A percentile compares a stretch with the other conserved stretches of the same genome.
phyloP scores from a whole-genome alignment of 2,797 vertebrate species.

The Pseudochaenichthys georgianus region DNA sequence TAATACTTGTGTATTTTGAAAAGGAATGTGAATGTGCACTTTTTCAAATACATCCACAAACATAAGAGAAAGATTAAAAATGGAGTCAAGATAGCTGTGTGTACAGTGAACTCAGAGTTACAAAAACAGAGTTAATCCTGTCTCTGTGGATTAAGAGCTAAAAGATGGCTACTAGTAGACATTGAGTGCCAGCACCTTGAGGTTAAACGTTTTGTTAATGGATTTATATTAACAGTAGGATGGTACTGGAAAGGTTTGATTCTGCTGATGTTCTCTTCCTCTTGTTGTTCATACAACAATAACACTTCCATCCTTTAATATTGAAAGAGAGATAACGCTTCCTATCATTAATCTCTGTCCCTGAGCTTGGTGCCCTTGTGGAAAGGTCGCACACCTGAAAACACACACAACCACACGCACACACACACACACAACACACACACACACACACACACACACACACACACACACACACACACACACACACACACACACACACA shows the following conservation, averaged over 20 bases:
- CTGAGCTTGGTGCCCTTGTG: slow-evolving; percentile 61
- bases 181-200: slow-evolving; percentile 42
- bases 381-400: slow-evolving; percentile 33
- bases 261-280: neutral
- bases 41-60: neutral
- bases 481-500: slow-evolving; percentile 1
- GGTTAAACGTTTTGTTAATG: slow-evolving; percentile 46
- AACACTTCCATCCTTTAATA: slow-evolving; percentile 57
- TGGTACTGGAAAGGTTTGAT: slow-evolving; percentile 9
- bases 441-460: neutral
- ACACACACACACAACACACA: neutral
- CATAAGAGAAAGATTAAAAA: neutral
- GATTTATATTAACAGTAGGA: slow-evolving; percentile 38
- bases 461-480: neutral
- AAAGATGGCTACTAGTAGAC: slow-evolving; percentile 27
- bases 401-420: slow-evolving; percentile 23
- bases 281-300: slow-evolving; percentile 27
- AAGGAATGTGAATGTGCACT: neutral
- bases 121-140: neutral
- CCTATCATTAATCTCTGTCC: slow-evolving; percentile 74
- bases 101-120: neutral
- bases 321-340: slow-evolving; percentile 67
- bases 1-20: neutral
- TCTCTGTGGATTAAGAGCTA: neutral
- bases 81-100: neutral